phyloP scores from a whole-genome alignment of 2,113 vertebrate species.

The Podarcis muralis region DNA sequence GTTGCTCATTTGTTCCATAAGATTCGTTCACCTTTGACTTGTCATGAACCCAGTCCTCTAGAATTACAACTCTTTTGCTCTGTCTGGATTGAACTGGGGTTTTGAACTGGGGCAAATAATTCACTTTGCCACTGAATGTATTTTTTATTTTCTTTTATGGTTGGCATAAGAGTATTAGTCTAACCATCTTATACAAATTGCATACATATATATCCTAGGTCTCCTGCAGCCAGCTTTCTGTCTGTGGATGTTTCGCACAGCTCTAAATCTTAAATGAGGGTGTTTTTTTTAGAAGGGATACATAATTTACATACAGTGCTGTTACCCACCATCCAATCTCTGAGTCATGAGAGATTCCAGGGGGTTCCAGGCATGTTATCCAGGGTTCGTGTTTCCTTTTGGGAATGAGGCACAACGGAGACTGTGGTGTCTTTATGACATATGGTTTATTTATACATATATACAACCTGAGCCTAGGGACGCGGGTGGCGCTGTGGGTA shows the following conservation, averaged over 20 bases:
- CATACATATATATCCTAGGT: neutral
- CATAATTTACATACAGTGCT: neutral
- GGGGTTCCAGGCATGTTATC: no score
- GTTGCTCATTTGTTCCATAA: neutral
- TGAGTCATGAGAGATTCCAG: no score
- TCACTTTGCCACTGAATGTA: neutral
- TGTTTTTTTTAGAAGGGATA: neutral
- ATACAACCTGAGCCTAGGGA: no score
- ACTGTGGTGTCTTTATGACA: no score
- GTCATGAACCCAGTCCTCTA: neutral
- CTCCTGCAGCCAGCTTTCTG: neutral
- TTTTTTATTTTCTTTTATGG: neutral
- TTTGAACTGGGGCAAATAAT: neutral
- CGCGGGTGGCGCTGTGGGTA: no score
- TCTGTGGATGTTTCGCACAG: neutral
- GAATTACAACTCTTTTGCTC: neutral
- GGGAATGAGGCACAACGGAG: no score
- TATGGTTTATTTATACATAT: no score
- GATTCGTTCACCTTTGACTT: neutral
- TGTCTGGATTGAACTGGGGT: neutral
- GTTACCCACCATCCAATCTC: no score
- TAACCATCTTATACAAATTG: neutral
- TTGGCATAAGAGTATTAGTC: neutral
- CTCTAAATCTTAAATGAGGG: neutral
- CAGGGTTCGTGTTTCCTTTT: no score